Base-by-base conservation (phyloP, 2,888 invertebrate species). In the Caenorhabditis afra region DNA sequence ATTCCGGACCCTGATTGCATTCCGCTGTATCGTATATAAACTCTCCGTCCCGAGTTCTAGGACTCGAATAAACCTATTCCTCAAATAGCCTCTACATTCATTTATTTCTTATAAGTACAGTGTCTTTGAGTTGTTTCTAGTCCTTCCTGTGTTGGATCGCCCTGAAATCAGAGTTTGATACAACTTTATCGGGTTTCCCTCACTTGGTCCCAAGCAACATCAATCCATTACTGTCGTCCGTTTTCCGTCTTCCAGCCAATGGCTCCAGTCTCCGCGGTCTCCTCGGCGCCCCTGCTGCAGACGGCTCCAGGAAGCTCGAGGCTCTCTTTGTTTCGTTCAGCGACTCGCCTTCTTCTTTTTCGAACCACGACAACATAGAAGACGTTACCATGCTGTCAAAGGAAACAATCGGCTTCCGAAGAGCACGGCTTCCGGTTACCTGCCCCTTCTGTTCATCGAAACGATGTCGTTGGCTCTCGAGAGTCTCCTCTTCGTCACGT, bases 121-220 rank as follows among this genome's bases (percentile, higher is more conserved):
- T n/a, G n/a, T n/a, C n/a, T n/a, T n/a, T n/a, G 11, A 41, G 41
- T 8, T 11, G 11, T 14, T 41, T 11, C 3, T 41, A 14, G 2
- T 65, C 52, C 35, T 74, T 65, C 14, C 41, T 65, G 35, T 74
- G 64, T 37, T 65, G 65, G 7, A 74, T 65, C 11, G 59, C 65
- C 45, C 64, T 65, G 64, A 59, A 71, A 55, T 41, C 18, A 5
- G 23, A 5, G 8, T 44, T 53, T 55, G 10, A 23, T 20, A 14
- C 20, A 49, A 35, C 18, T 20, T 41, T 20, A 29, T 35, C 1
- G 16, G 16, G 35, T 11, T 14, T 41, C 10, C 41, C 57, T 49
- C 7, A 74, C 74, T 74, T 74, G 1, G 58, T 74, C n/a, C 74
- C 74, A 14, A 74, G 20, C 3, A 74, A 18, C 59, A 74, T 74